Base-by-base conservation (phyloP, 1,140 invertebrate species). In the Heliothis virescens region DNA sequence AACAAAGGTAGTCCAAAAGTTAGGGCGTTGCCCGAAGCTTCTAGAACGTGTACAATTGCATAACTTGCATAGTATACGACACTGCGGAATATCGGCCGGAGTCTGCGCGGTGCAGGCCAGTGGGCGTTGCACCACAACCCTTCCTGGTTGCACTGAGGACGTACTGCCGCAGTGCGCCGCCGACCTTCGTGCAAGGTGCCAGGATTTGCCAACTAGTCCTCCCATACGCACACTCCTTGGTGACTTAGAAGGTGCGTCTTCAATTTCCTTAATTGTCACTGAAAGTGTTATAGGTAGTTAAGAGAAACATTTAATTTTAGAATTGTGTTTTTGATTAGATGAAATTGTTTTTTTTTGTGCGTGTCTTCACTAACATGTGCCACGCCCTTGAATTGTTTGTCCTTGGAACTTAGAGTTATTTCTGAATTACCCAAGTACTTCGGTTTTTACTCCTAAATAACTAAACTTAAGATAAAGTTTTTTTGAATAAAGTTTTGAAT, bases 21-120 rank as follows among this genome's bases (percentile, higher is more conserved):
- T 41, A 41, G 34, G 34, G 34, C 34, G 34, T 41, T 0, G 34
- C 34, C 21, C 34, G 34, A 41, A 41, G 34, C 34, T 41, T 41
- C 34, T 41, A 41, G 34, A 41, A 5, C 5, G 7, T 41, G 2
- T 26, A 26, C 34, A 41, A 41, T 53, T 15, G 12, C 18, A 26
- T 34, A 62, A 41, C 34, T 9, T 41, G 9, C 5, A 26, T 62
- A n/a, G 4, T 65, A 48, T 18, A 48, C n/a, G n/a, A 67, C 34
- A 67, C 63, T 67, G 63, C 63, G 63, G 63, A 0, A n/a, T 48
- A 12, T 67, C 41, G 63, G 15, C 21, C 57, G 41, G 41, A n/a
- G 29, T 16, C 41, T 48, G 63, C 63, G 41, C 41, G 16, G 1
- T 67, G 63, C 41, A 48, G 1, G n/a, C 16, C n/a, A 9, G 60